Base-by-base conservation (phyloP, 2,797 vertebrate genomes). In the Lithobates pipiens region DNA sequence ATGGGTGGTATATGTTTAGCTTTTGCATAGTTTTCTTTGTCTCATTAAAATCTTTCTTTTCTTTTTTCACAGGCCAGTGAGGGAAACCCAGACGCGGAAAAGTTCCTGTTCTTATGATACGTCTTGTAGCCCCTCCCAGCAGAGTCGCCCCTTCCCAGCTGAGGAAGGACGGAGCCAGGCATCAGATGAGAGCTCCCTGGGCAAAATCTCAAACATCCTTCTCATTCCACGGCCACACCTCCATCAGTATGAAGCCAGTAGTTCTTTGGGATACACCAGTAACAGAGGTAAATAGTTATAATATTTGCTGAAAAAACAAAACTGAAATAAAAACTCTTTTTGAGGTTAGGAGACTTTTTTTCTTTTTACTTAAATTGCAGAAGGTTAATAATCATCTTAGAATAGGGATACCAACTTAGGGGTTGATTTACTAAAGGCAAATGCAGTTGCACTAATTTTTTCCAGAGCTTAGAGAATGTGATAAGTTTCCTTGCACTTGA, bases 191-290 rank as follows among this genome's bases (percentile, higher is more conserved):
- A 98, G 98, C 90, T 95, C 95, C 0, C 90, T 99, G 90, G 97
- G 97, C 27, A 96, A 94, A 39, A 95, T 97, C 42, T 97, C 98
- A 91, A 97, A 96, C 91, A 97, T 98, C 91, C 91, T 99, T 70
- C 95, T 98, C 80, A 99, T 99, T 86, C 98, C 98, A 0, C 95
- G 97, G 1, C 91, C 95, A 7, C 95, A 96, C 76, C 90, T 94
- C 1, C 94, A 95, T 85, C 97, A 97, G 88, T 99, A 98, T 46
- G 98, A 99, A 94, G 97, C 99, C 95, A 99, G 98, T 95, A 99
- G 98, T 91, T 99, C 98, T 10, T 90, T 99, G 90, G 98, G 98
- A 76, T 99, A 99, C 90, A 97, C 97, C 89, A 97, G 97, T 92
- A 97, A 96, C 74, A 94, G 96, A 96, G 98, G 98, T 99, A 89